Evolutionary conservation across 2,888 invertebrate species (phyloP).

Genomic region (Heliconius hortense): DNA sequence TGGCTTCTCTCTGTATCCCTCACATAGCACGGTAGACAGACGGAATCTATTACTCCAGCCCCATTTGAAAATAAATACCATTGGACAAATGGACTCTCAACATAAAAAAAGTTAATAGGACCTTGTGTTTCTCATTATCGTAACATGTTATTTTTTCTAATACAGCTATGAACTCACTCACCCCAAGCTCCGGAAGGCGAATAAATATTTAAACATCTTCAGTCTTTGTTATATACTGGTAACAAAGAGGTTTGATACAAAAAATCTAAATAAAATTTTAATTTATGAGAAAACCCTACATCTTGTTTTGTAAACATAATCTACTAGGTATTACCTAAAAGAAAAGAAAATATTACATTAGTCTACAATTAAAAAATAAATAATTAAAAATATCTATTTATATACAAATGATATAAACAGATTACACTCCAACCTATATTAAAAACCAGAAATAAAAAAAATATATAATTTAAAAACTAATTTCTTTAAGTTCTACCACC

Average conservation of each 20-base stretch:
- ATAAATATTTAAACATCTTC: slow-evolving; percentile 53
- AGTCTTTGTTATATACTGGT: slow-evolving; percentile 35
- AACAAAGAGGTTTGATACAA: neutral
- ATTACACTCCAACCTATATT: neutral
- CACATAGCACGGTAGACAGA: too few relatives aligned
- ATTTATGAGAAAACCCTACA: neutral
- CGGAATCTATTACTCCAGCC: too few relatives aligned
- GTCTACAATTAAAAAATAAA: too few relatives aligned
- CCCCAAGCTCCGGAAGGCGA: slow-evolving; percentile 48
- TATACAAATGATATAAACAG: too few relatives aligned
- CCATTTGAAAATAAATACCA: neutral
- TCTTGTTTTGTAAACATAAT: neutral
- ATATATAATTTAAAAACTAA: neutral
- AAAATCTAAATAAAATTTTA: neutral
- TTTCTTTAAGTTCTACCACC: slow-evolving; percentile 1
- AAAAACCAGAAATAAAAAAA: neutral
- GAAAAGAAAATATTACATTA: too few relatives aligned
- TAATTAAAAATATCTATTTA: too few relatives aligned
- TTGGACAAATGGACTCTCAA: neutral
- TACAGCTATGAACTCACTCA: slow-evolving; percentile 26
- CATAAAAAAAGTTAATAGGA: slow-evolving; percentile 19
- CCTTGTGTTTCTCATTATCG: slow-evolving; percentile 27
- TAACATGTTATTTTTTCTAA: slow-evolving; percentile 32
- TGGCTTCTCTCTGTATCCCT: too few relatives aligned
- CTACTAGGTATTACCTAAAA: neutral